Percentiles rank a stretch among this genome's conserved stretches.
phyloP scores from a whole-genome alignment of 1,140 invertebrate genomes.

The Drosophila tristis region DNA sequence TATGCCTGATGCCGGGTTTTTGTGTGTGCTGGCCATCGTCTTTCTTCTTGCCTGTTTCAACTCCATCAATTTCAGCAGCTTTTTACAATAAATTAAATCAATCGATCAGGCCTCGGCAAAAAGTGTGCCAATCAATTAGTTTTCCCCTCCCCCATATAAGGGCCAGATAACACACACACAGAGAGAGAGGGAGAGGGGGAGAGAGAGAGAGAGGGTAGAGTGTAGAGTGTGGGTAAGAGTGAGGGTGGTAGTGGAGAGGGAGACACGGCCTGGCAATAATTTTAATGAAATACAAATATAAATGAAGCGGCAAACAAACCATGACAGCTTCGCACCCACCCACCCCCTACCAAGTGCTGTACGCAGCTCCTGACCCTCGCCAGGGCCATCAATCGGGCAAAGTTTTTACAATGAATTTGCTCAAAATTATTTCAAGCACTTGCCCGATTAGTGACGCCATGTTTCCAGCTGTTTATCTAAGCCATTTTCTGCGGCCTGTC shows the following conservation, averaged over 20 bases:
- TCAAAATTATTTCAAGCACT: conserved; percentile 76
- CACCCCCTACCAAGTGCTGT: background rate
- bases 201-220: background rate
- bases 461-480: conserved; percentile 58
- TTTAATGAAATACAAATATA: conserved; percentile 82
- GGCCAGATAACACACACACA: conserved; percentile 11
- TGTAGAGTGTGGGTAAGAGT: too few relatives aligned
- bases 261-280: conserved; percentile 55
- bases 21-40: conserved; percentile 13
- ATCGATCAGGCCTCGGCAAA: conserved; percentile 76
- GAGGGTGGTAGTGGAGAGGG: too few relatives aligned
- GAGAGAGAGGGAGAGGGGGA: background rate
- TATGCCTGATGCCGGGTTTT: conserved; percentile 30
- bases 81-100: conserved; percentile 81
- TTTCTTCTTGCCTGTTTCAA: conserved; percentile 35
- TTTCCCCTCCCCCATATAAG: conserved; percentile 33
- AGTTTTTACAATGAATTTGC: conserved; percentile 58
- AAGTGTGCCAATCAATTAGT: conserved; percentile 82
- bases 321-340: conserved; percentile 57
- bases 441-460: conserved; percentile 72
- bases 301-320: conserved; percentile 68
- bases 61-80: conserved; percentile 79
- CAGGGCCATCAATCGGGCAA: conserved; percentile 61
- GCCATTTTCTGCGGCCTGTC: conserved; percentile 50
- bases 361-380: background rate